Evolutionary conservation across 2,113 vertebrate species (phyloP), one percentile per base, ranked within the genome.

Genomic region (Mystacornis crossleyi): DNA sequence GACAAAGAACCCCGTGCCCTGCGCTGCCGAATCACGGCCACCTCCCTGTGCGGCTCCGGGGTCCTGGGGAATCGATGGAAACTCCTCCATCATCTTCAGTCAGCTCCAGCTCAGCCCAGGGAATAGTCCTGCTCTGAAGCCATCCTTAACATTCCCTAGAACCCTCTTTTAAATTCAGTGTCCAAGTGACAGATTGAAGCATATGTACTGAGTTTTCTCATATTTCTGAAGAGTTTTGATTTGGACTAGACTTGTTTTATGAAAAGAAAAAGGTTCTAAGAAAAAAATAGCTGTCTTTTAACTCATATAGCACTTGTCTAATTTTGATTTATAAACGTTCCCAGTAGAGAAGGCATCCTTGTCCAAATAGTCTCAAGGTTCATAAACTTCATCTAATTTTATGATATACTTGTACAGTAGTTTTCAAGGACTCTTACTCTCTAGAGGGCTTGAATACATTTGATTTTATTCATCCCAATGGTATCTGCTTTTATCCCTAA

Each of bases 381-480:
- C 96, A 86, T 81, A 95, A 90, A 80, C 86, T 96, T 96, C 60
- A 83, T 95, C 83, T 91, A 86, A 94, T 82, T 96, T 92, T 87
- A 89, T 77, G 72, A 81, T 81, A 33, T 77, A 92, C 86, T 86
- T 84, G 40, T 88, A 83, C 89, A 89, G 72, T 94, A 81, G 91
- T 62, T 96, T 97, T 97, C 94, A 96, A 97, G 93, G 93, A 72
- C 58, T 77, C 72, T 90, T 28, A 10, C 43, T 85, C 70, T 85
- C 69, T 51, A 80, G 79, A 94, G 83, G 53, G 62, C 70, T 94
- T 81, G 69, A 71, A 84, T 89, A 60, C 48, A 83, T 92, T 95
- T 83, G 83, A 86, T 94, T 97, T 97, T 97, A 97, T 97, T 86
- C 57, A 82, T 89, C 96, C 93, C 84, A 62, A 23, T 86, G 72